Percentiles rank a stretch among this genome's conserved stretches.
Evolutionary conservation across 2,797 vertebrate genomes (phyloP).

Genomic region (Acrossocheilus wenchowensis): DNA sequence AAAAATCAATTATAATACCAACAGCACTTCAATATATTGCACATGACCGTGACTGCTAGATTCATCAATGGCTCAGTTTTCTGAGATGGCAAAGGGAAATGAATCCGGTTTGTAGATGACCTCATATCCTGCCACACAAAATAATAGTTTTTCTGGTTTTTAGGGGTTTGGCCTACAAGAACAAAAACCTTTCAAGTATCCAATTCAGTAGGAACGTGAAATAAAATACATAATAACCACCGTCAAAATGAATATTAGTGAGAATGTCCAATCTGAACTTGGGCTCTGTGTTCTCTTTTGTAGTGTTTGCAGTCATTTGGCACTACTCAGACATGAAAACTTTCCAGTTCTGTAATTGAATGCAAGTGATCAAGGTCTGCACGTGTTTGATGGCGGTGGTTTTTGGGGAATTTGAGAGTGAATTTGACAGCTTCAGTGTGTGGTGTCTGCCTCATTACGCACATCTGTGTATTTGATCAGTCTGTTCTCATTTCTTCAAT

Average conservation of each 20-base stretch:
- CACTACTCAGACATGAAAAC: conserved; percentile 21
- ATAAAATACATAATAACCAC: conserved; percentile 30
- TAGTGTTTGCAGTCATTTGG: conserved; percentile 21
- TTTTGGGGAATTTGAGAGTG: conserved; percentile 24
- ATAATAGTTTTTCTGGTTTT: conserved; percentile 6
- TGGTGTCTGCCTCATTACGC: conserved; percentile 36
- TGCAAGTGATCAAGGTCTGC: conserved; percentile 37
- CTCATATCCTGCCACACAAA: conserved; percentile 64
- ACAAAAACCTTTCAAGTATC: not conserved
- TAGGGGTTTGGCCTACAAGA: conserved; percentile 3
- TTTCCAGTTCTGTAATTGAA: conserved; percentile 21
- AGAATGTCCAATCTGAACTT: conserved; percentile 15
- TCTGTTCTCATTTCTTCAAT: conserved; percentile 43
- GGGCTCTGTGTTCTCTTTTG: conserved; percentile 9
- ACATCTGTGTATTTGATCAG: conserved; percentile 44
- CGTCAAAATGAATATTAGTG: not conserved
- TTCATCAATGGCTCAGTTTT: conserved; percentile 50
- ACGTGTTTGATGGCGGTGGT: conserved; percentile 36
- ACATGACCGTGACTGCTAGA: conserved; percentile 52
- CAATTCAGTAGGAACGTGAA: not conserved
- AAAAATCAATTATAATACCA: not conserved
- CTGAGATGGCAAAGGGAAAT: conserved; percentile 65
- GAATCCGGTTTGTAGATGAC: conserved; percentile 66
- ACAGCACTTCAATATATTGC: conserved; percentile 40
- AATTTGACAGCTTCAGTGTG: conserved; percentile 40